Evolutionary conservation across 2,113 vertebrate genomes (phyloP).

Genomic region (Ptychochromis oligacanthus): DNA sequence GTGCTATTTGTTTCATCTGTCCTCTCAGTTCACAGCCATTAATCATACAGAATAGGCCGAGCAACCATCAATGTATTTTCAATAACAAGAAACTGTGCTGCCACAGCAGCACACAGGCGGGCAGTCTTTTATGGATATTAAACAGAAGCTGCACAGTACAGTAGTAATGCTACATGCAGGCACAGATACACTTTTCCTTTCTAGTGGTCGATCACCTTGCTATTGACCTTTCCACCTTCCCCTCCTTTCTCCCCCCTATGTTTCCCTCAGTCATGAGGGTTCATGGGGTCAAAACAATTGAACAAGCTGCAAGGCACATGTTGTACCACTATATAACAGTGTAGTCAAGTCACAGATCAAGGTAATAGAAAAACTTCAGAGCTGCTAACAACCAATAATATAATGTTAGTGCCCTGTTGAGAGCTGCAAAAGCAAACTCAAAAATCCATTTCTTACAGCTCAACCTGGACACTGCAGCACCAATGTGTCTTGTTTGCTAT

Average conservation of each 20-base stretch:
- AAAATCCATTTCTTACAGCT: conserved; percentile 52
- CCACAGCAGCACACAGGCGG: conserved; percentile 1
- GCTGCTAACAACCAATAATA: conserved; percentile 57
- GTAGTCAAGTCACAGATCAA: conserved; percentile 50
- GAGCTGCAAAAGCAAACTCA: conserved; percentile 53
- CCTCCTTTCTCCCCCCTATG: not conserved
- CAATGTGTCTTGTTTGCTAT: conserved; percentile 31
- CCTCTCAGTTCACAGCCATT: conserved; percentile 45
- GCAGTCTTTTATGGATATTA: conserved; percentile 2
- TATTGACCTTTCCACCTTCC: conserved; percentile 17
- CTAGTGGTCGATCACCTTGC: conserved; percentile 35
- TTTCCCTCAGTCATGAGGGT: conserved; percentile 25
- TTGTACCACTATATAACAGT: conserved; percentile 54
- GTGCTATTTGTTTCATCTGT: conserved; percentile 60
- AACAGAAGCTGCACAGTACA: not conserved
- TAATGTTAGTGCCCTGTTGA: conserved; percentile 51
- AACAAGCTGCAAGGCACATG: conserved; percentile 52
- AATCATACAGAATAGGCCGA: conserved; percentile 52
- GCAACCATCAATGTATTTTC: conserved; percentile 50
- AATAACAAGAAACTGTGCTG: conserved; percentile 27
- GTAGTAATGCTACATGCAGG: not conserved
- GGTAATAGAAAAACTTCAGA: conserved; percentile 58
- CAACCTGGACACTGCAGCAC: conserved; percentile 6
- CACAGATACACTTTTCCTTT: not conserved
- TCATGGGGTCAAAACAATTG: conserved; percentile 50